phyloP scores from a whole-genome alignment of 2,797 vertebrate species.

The Falco berigora region DNA sequence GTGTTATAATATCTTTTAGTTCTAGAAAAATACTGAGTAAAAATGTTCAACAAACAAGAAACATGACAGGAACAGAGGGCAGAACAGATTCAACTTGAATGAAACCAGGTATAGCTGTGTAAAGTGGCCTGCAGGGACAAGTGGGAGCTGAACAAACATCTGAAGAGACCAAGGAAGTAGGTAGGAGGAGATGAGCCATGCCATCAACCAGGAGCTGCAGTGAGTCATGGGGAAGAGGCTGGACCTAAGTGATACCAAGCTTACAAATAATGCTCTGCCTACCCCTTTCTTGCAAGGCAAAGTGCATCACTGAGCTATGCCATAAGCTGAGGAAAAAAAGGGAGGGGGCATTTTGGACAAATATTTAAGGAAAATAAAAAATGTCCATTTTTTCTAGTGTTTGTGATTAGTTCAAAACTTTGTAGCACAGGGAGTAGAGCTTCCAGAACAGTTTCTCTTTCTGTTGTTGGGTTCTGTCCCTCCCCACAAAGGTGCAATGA shows the following conservation, averaged over 20 bases:
- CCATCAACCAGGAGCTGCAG: slow-evolving; percentile 19
- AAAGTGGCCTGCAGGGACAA: slow-evolving; percentile 9
- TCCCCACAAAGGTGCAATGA: neutral
- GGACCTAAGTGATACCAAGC: neutral
- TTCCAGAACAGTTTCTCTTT: neutral
- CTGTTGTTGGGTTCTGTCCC: neutral
- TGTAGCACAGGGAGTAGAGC: neutral
- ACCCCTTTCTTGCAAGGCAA: neutral
- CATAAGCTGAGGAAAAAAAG: neutral
- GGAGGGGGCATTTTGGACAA: neutral
- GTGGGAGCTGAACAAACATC: slow-evolving; percentile 31
- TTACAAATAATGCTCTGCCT: slow-evolving; percentile 28
- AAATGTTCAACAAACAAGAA: neutral
- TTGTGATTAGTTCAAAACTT: neutral
- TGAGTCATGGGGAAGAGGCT: slow-evolving; percentile 46
- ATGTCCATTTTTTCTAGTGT: neutral
- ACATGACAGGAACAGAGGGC: neutral
- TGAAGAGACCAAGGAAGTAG: slow-evolving; percentile 29
- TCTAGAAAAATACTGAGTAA: neutral
- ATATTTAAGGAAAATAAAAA: neutral
- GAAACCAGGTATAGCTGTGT: neutral
- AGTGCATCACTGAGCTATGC: neutral
- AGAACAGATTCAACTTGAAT: neutral
- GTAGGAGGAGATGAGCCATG: slow-evolving; percentile 53
- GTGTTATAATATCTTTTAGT: neutral